Percentiles rank a stretch among this genome's conserved stretches.
Evolutionary conservation across 1,140 invertebrate genomes (phyloP).

Genomic region (Drosophila willistoni): DNA sequence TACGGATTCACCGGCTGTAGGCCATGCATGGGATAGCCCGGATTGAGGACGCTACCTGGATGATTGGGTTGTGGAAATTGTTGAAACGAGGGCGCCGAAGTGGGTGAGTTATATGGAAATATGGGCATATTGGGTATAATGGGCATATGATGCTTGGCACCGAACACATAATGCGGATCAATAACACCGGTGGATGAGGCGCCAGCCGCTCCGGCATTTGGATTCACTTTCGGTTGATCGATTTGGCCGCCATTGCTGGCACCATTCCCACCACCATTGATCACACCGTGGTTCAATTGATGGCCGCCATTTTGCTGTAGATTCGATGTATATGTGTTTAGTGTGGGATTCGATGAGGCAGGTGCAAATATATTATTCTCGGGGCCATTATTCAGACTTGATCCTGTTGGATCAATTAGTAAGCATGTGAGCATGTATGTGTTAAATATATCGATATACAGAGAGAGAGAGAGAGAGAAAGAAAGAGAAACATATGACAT

Average conservation of each 20-base stretch:
- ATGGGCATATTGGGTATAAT: conserved; percentile 82
- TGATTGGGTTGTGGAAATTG: conserved; percentile 82
- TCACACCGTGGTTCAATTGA: conserved; percentile 7
- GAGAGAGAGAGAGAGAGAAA: conserved; percentile 37
- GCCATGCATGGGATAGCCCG: conserved; percentile 78
- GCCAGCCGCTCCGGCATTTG: conserved; percentile 52
- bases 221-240: conserved; percentile 10
- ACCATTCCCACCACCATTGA: background rate
- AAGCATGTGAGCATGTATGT: conserved; percentile 11
- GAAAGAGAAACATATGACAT: background rate
- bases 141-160: conserved; percentile 75
- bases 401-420: conserved; percentile 58
- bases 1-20: conserved; percentile 82
- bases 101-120: conserved; percentile 81
- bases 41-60: conserved; percentile 80
- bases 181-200: conserved; percentile 67
- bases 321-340: conserved; percentile 74
- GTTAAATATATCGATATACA: background rate
- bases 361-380: conserved; percentile 81
- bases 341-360: conserved; percentile 79
- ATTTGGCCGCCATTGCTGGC: conserved; percentile 16
- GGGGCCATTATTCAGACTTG: conserved; percentile 78
- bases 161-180: conserved; percentile 82
- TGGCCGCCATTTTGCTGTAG: conserved; percentile 42
- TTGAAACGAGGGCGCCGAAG: conserved; percentile 77